Evolutionary conservation across 2,113 vertebrate species (phyloP).

Genomic region (Platycercus adscitus): DNA sequence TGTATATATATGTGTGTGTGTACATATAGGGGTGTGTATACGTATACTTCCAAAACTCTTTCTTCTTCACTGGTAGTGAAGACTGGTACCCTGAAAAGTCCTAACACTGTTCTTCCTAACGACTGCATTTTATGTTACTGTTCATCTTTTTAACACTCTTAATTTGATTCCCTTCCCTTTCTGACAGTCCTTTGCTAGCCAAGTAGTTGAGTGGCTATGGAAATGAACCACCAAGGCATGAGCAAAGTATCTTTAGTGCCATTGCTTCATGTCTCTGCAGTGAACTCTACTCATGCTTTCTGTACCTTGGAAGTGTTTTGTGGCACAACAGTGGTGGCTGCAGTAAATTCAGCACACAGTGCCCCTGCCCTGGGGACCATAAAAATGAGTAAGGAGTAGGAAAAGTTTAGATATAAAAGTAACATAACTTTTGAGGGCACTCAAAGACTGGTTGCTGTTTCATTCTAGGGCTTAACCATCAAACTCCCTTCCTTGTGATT

Average conservation of each 20-base stretch:
- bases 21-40: neutral
- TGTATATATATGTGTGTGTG: neutral
- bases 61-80: neutral
- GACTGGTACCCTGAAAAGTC: neutral
- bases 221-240: neutral
- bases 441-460: neutral
- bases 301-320: neutral
- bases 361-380: neutral
- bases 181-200: neutral
- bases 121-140: neutral
- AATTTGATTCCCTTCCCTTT: neutral
- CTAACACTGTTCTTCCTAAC: neutral
- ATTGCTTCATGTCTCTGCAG: neutral
- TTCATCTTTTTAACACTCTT: neutral
- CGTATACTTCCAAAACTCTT: neutral
- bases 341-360: neutral
- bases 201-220: neutral
- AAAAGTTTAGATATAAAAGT: neutral
- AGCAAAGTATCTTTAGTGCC: neutral
- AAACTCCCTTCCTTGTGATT: neutral
- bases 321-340: neutral
- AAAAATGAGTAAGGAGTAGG: neutral
- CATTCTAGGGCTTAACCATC: neutral
- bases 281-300: neutral
- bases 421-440: neutral